Evolutionary conservation across 2,888 invertebrate genomes (phyloP), one percentile per base, ranked within the genome.

Genomic region (Xestia ashworthii): DNA sequence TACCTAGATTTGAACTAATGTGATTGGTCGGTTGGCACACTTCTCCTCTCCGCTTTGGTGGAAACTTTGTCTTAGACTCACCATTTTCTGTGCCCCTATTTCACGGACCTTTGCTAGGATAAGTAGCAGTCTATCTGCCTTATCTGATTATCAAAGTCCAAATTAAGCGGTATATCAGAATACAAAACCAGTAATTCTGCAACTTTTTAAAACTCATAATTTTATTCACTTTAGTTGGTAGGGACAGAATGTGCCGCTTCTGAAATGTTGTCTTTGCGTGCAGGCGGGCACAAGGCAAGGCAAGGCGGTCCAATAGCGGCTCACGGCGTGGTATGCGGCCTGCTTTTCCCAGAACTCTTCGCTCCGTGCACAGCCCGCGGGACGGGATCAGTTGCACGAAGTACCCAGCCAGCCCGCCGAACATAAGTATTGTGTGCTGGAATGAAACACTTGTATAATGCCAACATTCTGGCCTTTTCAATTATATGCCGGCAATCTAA

Each of bases 281-380:
- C 87, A 84, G 90, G 89, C 90, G 88, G 92, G 89, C 83, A 85
- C 84, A 89, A 88, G 88, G 89, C 84, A 89, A 88, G 88, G 89
- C 85, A 84, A 89, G 83, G 88, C 91, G 90, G 90, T 87, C 96
- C 95, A 95, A 96, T 96, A 87, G 92, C 92, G 82, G 87, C 89
- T 84, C 93, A 87, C 88, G 88, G 90, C 91, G 92, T 84, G 96
- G 96, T 94, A 96, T 96, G 96, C 96, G 95, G 95, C 93, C 95
- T 93, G 94, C 95, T 96, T 96, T 95, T 96, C 96, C 95, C 94
- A 95, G 96, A 96, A 96, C 92, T 94, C 92, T 91, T 92, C 90
- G 91, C 90, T 88, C 83, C 78, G 84, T 84, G 74, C 85, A 81
- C 87, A 84, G 87, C 88, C 88, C 87, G 89, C 87, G 89, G 87